Conservation (phyloP, 2,797 vertebrate species). For the Ptychobarbus kaznakovi region DNA sequence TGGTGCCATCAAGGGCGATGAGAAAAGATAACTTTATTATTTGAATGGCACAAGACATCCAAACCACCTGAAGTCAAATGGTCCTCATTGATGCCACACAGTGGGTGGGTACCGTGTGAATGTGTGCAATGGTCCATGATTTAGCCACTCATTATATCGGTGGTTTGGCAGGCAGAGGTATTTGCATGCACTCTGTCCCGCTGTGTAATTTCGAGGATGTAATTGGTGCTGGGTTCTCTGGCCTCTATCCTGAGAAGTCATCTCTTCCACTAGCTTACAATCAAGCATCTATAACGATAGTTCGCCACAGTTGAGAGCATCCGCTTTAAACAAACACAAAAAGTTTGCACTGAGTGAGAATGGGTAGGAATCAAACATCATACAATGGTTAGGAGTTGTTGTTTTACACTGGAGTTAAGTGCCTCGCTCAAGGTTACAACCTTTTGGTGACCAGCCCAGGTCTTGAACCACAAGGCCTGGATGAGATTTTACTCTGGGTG, state of each 20-base stretch:
- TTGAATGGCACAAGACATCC: slow-evolving; percentile 34
- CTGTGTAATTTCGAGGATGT: slow-evolving; percentile 74
- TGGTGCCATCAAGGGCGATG: slow-evolving; percentile 24
- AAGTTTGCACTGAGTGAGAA: slow-evolving; percentile 6
- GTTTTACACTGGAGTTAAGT: background rate
- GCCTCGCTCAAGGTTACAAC: background rate
- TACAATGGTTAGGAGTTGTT: background rate
- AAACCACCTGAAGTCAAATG: slow-evolving; percentile 38
- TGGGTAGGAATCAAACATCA: background rate
- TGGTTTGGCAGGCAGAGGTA: slow-evolving; percentile 56
- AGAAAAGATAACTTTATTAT: slow-evolving; percentile 41
- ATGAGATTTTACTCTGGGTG: background rate
- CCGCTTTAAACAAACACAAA: slow-evolving; percentile 29
- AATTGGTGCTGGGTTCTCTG: slow-evolving; percentile 66
- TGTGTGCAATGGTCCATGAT: slow-evolving; percentile 39
- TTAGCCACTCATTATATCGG: slow-evolving; percentile 53
- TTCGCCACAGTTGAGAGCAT: slow-evolving; percentile 10
- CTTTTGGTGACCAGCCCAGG: background rate
- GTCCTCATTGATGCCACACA: slow-evolving; percentile 14
- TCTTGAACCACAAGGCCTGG: background rate
- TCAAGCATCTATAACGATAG: slow-evolving; percentile 29
- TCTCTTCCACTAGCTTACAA: slow-evolving; percentile 53
- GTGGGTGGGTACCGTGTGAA: slow-evolving; percentile 31
- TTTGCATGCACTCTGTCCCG: slow-evolving; percentile 69
- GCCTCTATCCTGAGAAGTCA: slow-evolving; percentile 44